A percentile compares a stretch with the other conserved stretches of the same genome.
Evolutionary conservation across 2,888 invertebrate genomes (phyloP).

Genomic region (Hyppa rectilinea): DNA sequence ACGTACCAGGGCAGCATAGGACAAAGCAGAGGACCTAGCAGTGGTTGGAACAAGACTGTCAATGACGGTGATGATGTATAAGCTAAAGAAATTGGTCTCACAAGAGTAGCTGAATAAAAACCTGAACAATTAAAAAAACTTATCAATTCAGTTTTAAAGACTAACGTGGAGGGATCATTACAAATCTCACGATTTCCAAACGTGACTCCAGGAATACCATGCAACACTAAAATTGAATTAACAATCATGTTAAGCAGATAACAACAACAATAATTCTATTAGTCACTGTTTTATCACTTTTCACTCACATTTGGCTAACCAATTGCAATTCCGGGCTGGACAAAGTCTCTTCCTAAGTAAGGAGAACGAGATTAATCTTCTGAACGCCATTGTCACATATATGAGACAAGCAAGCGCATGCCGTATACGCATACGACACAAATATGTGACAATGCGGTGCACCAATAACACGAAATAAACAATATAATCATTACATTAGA

Average conservation of each 20-base stretch:
- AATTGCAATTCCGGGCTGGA: background rate
- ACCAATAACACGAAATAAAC: too few species aligned
- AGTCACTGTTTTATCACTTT: conserved; percentile 30
- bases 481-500: too few species aligned
- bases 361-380: background rate
- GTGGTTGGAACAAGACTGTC: background rate
- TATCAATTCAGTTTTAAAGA: background rate
- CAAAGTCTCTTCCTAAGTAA: background rate
- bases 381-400: too few species aligned
- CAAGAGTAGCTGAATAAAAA: background rate
- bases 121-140: background rate
- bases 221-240: conserved; percentile 12
- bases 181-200: background rate
- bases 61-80: background rate
- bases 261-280: conserved; percentile 16
- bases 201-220: conserved; percentile 6
- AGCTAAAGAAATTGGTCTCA: background rate
- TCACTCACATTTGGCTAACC: background rate
- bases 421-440: too few species aligned
- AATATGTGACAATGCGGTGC: too few species aligned
- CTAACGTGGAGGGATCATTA: background rate
- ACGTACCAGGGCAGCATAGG: background rate
- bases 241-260: conserved; percentile 25
- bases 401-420: too few species aligned
- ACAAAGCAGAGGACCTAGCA: too few species aligned